Conservation (phyloP, 2,888 invertebrate genomes). For the Synergus gifuensis region DNA sequence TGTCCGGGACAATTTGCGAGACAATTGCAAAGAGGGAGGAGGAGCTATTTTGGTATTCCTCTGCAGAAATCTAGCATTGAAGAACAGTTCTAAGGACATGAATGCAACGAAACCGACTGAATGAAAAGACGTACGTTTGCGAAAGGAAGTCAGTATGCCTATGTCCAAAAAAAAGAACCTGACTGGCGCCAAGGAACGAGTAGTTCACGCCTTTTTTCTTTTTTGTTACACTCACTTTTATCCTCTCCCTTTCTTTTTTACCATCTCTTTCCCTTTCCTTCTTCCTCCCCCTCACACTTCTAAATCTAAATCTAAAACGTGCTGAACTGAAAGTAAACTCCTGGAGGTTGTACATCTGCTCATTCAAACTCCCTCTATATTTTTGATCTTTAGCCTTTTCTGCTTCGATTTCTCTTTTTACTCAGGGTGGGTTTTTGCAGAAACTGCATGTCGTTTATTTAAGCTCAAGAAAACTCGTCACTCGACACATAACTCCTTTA, state of each 20-base stretch:
- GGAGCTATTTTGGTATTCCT: background rate
- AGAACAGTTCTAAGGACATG: background rate
- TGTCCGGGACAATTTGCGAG: background rate
- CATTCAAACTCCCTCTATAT: slow-evolving; percentile 46
- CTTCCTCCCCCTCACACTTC: slow-evolving; percentile 39
- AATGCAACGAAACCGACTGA: slow-evolving; percentile 20
- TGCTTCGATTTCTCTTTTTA: background rate
- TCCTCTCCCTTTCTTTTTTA: slow-evolving; percentile 42
- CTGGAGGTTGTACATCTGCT: slow-evolving; percentile 43
- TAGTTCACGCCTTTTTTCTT: slow-evolving; percentile 46
- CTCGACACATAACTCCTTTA: background rate
- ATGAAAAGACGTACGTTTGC: slow-evolving; percentile 36
- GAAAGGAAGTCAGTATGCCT: slow-evolving; percentile 38
- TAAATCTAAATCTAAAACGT: slow-evolving; percentile 24
- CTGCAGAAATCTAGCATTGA: background rate
- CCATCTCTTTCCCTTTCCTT: slow-evolving; percentile 45
- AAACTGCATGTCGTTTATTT: slow-evolving; percentile 23
- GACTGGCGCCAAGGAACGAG: slow-evolving; percentile 54
- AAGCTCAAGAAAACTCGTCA: slow-evolving; percentile 11
- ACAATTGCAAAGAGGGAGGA: background rate
- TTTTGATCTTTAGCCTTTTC: slow-evolving; percentile 46
- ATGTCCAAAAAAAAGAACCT: slow-evolving; percentile 37
- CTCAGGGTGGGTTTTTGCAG: background rate
- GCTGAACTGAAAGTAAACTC: slow-evolving; percentile 12
- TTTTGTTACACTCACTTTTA: slow-evolving; percentile 42